A percentile compares a stretch with the other conserved stretches of the same genome.
Evolutionary conservation across 2,888 invertebrate species (phyloP).

Genomic region (Eristalis tenax): DNA sequence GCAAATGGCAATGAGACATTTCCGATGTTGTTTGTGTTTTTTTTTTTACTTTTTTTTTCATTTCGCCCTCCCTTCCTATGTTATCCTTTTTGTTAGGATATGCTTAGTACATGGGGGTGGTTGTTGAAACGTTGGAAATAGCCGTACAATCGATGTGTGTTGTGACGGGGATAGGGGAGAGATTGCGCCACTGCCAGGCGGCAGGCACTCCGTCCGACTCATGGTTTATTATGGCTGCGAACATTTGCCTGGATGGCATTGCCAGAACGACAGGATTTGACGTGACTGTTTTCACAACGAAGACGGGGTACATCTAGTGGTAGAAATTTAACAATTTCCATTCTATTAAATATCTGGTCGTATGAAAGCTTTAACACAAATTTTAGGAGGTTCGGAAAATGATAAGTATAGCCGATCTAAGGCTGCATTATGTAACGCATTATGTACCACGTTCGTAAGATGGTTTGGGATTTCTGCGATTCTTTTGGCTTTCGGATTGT

Average conservation of each 20-base stretch:
- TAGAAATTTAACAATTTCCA: too few relatives aligned
- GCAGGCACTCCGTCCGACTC: slow-evolving; percentile 2
- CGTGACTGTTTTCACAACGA: too few relatives aligned
- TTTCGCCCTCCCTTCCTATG: slow-evolving; percentile 21
- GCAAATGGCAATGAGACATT: slow-evolving; percentile 61
- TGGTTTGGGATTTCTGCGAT: too few relatives aligned
- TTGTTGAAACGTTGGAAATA: not conserved
- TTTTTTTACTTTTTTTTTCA: slow-evolving; percentile 19
- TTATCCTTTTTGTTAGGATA: slow-evolving; percentile 50
- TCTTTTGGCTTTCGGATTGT: too few relatives aligned
- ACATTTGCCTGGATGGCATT: not conserved
- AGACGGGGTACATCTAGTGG: too few relatives aligned
- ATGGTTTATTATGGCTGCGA: not conserved
- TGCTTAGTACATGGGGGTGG: slow-evolving; percentile 7
- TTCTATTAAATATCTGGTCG: too few relatives aligned
- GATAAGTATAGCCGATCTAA: too few relatives aligned
- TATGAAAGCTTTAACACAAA: too few relatives aligned
- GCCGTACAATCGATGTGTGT: not conserved
- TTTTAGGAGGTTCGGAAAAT: too few relatives aligned
- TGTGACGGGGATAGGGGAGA: not conserved
- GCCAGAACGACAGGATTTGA: not conserved
- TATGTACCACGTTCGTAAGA: too few relatives aligned
- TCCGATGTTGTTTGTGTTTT: slow-evolving; percentile 10
- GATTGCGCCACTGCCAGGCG: slow-evolving; percentile 30
- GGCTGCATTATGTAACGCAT: too few relatives aligned